Conservation (phyloP, 2,113 vertebrate species). For the Monarcha castaneiventris region DNA sequence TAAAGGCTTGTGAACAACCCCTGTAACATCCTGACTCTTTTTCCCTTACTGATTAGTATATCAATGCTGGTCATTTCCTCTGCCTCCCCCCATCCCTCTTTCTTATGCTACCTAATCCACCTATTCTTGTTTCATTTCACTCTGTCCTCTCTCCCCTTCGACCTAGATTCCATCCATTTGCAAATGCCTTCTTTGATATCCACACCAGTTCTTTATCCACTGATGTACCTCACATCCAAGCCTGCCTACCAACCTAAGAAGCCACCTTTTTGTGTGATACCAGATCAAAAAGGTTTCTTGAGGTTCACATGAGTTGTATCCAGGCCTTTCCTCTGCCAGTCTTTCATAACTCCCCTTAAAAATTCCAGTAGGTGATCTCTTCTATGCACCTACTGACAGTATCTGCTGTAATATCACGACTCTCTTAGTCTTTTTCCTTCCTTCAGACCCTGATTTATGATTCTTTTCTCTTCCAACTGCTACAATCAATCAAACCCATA, state of each 20-base stretch:
- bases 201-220: neutral
- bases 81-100: neutral
- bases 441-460: neutral
- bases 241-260: constrained; percentile 3
- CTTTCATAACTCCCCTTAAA: neutral
- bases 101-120: neutral
- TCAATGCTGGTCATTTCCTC: neutral
- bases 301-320: neutral
- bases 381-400: neutral
- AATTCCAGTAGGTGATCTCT: neutral
- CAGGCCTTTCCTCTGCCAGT: neutral
- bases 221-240: neutral
- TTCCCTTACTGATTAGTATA: constrained; percentile 33
- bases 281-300: constrained; percentile 24
- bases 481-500: neutral
- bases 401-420: neutral
- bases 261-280: neutral
- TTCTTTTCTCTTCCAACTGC: neutral
- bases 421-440: neutral
- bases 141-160: neutral
- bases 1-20: constrained; percentile 13
- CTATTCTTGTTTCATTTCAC: neutral
- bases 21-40: constrained; percentile 28
- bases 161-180: neutral
- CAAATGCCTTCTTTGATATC: constrained; percentile 13